Evolutionary conservation across 2,113 vertebrate genomes (phyloP).

Genomic region (Scytalopus superciliaris): DNA sequence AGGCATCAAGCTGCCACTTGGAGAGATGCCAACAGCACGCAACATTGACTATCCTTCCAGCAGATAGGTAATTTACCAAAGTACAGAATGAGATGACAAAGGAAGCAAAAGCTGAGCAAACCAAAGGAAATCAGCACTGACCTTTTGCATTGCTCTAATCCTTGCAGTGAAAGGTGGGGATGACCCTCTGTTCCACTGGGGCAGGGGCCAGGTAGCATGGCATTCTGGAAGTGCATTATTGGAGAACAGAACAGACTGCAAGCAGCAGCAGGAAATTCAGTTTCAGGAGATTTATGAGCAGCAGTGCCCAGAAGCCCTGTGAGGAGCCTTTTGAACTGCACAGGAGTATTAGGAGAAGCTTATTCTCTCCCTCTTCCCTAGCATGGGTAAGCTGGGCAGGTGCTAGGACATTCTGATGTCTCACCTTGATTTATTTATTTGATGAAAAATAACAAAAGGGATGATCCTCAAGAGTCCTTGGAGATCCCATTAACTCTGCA

Average conservation of each 20-base stretch:
- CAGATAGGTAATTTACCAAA: not conserved
- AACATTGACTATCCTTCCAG: not conserved
- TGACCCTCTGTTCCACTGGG: not conserved
- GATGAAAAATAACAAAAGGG: slow-evolving; percentile 34
- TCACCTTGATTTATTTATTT: slow-evolving; percentile 47
- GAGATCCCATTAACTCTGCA: slow-evolving; percentile 23
- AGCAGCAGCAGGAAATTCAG: slow-evolving; percentile 29
- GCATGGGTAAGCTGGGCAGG: not conserved
- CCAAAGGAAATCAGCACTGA: not conserved
- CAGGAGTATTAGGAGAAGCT: not conserved
- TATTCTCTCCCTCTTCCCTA: not conserved
- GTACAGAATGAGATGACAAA: not conserved
- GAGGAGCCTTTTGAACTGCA: slow-evolving; percentile 8
- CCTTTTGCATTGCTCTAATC: not conserved
- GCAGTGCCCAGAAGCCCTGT: slow-evolving; percentile 10
- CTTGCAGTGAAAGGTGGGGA: not conserved
- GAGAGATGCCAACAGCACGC: not conserved
- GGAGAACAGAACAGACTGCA: not conserved
- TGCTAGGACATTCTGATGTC: not conserved
- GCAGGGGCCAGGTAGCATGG: not conserved
- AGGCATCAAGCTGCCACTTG: not conserved
- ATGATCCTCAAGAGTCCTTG: not conserved
- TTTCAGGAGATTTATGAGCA: slow-evolving; percentile 52
- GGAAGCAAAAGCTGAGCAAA: not conserved
- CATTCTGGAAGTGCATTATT: not conserved